A percentile compares a stretch with the other conserved stretches of the same genome.
Evolutionary conservation across 1,140 invertebrate genomes (phyloP).

Genomic region (Bemisia tabaci): DNA sequence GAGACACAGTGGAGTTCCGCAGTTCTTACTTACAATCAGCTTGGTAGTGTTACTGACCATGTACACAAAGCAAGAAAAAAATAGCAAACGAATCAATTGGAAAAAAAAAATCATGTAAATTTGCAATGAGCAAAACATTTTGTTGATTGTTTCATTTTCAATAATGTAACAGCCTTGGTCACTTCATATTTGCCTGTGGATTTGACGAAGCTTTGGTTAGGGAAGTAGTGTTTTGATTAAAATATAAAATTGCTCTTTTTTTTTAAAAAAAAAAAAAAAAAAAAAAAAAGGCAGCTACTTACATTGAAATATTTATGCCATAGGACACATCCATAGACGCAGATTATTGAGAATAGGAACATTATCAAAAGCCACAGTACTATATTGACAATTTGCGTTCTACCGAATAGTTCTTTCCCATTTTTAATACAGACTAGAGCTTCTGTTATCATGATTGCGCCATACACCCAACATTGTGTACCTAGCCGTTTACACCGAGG

Average conservation of each 20-base stretch:
- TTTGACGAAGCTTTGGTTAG: too few relatives aligned
- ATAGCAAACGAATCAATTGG: too few relatives aligned
- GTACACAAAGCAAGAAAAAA: too few relatives aligned
- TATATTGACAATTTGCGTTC: conserved; percentile 83
- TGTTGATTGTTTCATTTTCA: neutral
- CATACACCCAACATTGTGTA: conserved; percentile 96
- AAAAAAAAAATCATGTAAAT: too few relatives aligned
- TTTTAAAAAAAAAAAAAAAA: neutral
- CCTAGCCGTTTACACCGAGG: conserved; percentile 90
- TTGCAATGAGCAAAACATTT: neutral
- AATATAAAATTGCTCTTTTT: neutral
- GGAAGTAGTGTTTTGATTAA: too few relatives aligned
- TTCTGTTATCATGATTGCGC: conserved; percentile 88
- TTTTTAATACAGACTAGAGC: conserved; percentile 94
- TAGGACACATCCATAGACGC: conserved; percentile 53
- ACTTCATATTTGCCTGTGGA: neutral
- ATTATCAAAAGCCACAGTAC: conserved; percentile 87
- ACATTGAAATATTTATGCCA: neutral
- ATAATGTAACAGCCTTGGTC: neutral
- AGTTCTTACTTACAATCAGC: too few relatives aligned
- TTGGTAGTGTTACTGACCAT: too few relatives aligned
- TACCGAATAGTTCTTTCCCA: conserved; percentile 80
- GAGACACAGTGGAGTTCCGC: too few relatives aligned
- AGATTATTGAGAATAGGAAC: conserved; percentile 66
- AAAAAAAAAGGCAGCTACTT: neutral